Evolutionary conservation across 2,113 vertebrate species (phyloP).

Genomic region (Columba livia): DNA sequence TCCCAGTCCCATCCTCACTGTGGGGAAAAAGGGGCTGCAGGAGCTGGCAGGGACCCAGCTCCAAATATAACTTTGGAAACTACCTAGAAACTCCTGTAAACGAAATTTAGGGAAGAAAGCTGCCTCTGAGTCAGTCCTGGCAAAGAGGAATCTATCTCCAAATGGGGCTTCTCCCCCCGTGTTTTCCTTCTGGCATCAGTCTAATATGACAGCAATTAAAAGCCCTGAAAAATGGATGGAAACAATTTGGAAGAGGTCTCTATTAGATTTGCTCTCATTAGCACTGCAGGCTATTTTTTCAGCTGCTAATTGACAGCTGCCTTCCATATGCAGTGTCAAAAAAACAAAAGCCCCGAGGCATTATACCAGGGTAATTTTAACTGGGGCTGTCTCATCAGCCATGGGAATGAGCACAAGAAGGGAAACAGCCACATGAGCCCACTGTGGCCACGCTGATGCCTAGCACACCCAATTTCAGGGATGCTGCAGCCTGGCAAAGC

Average conservation of each 20-base stretch:
- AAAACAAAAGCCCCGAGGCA: background rate
- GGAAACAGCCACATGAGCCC: background rate
- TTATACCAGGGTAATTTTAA: background rate
- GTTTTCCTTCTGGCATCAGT: conserved; percentile 22
- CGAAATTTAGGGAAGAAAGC: background rate
- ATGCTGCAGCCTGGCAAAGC: fast-evolving
- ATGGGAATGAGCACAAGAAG: fast-evolving
- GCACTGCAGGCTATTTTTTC: conserved; percentile 43
- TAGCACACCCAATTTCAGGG: background rate
- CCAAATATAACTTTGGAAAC: background rate
- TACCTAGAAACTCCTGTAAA: background rate
- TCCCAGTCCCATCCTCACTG: background rate
- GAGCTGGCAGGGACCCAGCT: background rate
- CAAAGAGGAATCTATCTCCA: background rate
- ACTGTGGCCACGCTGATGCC: background rate
- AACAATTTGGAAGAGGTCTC: conserved; percentile 33
- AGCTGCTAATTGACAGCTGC: conserved; percentile 59
- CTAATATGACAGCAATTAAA: conserved; percentile 42
- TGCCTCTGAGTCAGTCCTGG: background rate
- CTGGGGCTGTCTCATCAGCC: background rate
- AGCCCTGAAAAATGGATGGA: conserved; percentile 26
- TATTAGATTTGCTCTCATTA: conserved; percentile 46
- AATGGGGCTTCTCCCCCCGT: background rate
- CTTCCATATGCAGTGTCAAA: background rate
- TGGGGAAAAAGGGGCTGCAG: background rate